Evolutionary conservation across 2,797 vertebrate species (phyloP), one percentile per base, ranked within the genome.

Genomic region (Peromyscus melanophrys): DNA sequence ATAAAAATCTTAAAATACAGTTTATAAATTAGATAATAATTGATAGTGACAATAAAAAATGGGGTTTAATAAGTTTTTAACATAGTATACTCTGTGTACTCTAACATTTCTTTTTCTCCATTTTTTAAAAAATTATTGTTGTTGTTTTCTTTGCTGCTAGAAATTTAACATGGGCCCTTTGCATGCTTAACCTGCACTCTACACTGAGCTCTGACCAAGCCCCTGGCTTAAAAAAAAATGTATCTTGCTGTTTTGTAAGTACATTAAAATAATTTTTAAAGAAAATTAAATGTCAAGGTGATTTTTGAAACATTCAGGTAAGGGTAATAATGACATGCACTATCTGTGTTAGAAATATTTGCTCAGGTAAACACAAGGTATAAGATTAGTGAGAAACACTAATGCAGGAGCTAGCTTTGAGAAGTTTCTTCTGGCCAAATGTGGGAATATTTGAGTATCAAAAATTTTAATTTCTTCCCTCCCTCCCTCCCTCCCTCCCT

Each of bases 331-430:
- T 85, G 40, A 93, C 69, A 63, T 93, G 65, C 96, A 89, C 94
- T 97, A 40, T 94, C 97, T 97, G 34, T 96, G 95, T 97, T 89
- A 86, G 71, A 69, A 93, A 4, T 96, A 89, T 98, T 97, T 95
- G 6, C 34, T 89, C 95, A 97, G 71, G 61, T 94, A 92, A 89
- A 95, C 76, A 97, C 92, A 96, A 81, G 16, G 6, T 77, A 4
- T 76, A 77, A 83, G 34, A 77, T 87, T 31, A 93, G 11, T 6
- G 40, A 78, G 71, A 81, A 49, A 92, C 25, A 77, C 87, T 37
- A 23, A 81, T n/a, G 52, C 23, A 89, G 87, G 27, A 90, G 34
- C 52, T 90, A 83, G 27, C 46, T 69, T 95, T 23, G 90, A 92
- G 43, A 95, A 9, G 9, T 46, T 75, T 34, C 65, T 25, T 10